Evolutionary conservation across 2,888 invertebrate genomes (phyloP), one percentile per base, ranked within the genome.

Genomic region (Coelopa pilipes): DNA sequence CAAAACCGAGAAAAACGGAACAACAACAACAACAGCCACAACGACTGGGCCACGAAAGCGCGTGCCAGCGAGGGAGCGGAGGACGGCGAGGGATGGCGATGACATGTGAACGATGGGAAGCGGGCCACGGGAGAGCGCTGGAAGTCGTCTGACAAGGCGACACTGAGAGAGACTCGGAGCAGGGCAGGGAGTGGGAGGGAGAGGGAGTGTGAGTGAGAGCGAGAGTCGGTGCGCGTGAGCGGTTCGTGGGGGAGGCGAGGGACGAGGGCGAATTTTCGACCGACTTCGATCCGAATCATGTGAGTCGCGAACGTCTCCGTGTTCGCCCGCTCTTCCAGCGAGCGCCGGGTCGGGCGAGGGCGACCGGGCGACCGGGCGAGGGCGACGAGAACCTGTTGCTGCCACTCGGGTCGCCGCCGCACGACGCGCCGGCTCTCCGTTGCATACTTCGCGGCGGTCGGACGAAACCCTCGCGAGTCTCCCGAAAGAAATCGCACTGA

Each of bases 371-470:
- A 13, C 13, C 15, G 53, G 53, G n/a, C 53, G n/a, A 13, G 62
- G 13, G 55, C 60, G 70, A 67, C 68, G 68, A 67, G 70, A 75
- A 77, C 77, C 76, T 77, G 77, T 75, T 76, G 74, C 74, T 73
- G 59, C 49, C 11, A 50, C 55, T 15, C 53, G 49, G 3, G 12
- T 53, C 21, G 53, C 7, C 34, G 34, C 34, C 34, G 34, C 34
- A 2, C 34, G 34, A 34, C 34, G 7, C 34, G 7, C 2, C 34
- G 7, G 46, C 11, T 66, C 50, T 66, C 50, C 13, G 50, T 66
- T 66, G 66, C 50, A 49, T 66, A 19, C 50, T 66, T 66, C 49
- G 50, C 50, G 50, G 49, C 53, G 50, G 11, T n/a, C n/a, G 24
- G 17, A 47, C 21, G 21, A 49, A 47, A 47, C 66, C 13, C 50